Evolutionary conservation across 2,888 invertebrate genomes (phyloP), one percentile per base, ranked within the genome.

Genomic region (Silvanus unidentatus): DNA sequence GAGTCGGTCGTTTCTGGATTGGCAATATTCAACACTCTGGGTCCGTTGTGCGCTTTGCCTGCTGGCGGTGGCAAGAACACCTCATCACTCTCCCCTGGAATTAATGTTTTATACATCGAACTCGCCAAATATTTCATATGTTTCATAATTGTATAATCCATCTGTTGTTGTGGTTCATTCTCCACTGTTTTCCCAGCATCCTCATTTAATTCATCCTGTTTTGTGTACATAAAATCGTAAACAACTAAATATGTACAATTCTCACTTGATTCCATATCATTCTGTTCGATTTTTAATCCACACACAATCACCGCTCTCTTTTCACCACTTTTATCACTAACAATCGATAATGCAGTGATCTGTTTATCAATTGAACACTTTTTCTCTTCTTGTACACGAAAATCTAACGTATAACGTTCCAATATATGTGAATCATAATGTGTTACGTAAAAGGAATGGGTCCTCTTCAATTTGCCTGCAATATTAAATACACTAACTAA

Each of bases 401-500:
- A 71, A 57, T 72, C 72, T 50, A 68, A 65, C n/a, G 69, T 71
- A 44, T 67, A 65, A 45, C 64, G 66, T 38, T 73, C 72, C 46
- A 72, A 53, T 38, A 73, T 66, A 47, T 68, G 65, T 8, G 71
- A 69, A 59, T 73, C 72, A 48, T 67, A 72, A 40, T 71, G 70
- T 9, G 71, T 71, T 1, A 72, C 72, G 50, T 66, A 72, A 52
- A 83, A 79, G 54, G 77, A 79, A 63, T 82, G 80, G 60, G 79
- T 78, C 45, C 81, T 72, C 59, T 85, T 86, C 38, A 90, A 75
- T 59, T 89, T 87, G 44, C 86, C 84, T 51, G 84, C 82, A 48
- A 90, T 83, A 66, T 87, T 86, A 86, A 91, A 94, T 27, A 95
- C 79, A 52, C 84, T 86, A 53, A 94, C 80, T 45, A 82, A 79